Evolutionary conservation across 1,140 invertebrate genomes (phyloP), one percentile per base, ranked within the genome.

Genomic region (Polypedilum vanderplanki): DNA sequence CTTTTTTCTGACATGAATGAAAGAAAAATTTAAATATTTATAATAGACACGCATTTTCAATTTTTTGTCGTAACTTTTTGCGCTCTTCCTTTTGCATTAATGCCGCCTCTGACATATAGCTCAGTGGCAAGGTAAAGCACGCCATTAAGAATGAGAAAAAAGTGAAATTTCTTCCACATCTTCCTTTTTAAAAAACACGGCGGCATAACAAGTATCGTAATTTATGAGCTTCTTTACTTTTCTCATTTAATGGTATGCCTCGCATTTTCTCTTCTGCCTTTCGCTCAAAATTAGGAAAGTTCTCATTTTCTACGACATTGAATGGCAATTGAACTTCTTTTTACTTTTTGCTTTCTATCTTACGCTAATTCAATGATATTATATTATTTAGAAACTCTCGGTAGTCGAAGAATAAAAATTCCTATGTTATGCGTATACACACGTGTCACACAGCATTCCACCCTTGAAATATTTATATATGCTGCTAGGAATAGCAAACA

Each of bases 141-240:
- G 46, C 46, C 46, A 57, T 57, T 57, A 57, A 57, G 46, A 46
- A 57, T 57, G 24, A 33, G 24, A 33, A 33, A 33, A 33, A 33
- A 33, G 24, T 33, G 24, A 33, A 33, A 33, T 33, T 33, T 33
- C 24, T 33, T 33, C 24, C 24, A 33, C 24, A 33, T 33, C 24
- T 57, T 57, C 46, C 46, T 57, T 57, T 57, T n/a, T n/a, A n/a
- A 57, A 12, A 57, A 57, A 57, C 46, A 57, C 46, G 24, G 24
- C 24, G 24, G 24, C 24, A 33, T 33, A 57, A 57, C 46, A 57
- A 57, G 46, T n/a, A 57, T 57, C 46, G 46, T 57, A 57, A 57
- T 57, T 57, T 57, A 57, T 57, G 46, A 57, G 46, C 46, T 57
- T 57, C 46, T 57, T 57, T 57, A 57, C 46, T 57, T 57, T 57